These are phyloP conservation scores for Cnemophilus loriae DNA, from an alignment of 2,113 vertebrate genomes.

Conservation along the genomic window DNA sequence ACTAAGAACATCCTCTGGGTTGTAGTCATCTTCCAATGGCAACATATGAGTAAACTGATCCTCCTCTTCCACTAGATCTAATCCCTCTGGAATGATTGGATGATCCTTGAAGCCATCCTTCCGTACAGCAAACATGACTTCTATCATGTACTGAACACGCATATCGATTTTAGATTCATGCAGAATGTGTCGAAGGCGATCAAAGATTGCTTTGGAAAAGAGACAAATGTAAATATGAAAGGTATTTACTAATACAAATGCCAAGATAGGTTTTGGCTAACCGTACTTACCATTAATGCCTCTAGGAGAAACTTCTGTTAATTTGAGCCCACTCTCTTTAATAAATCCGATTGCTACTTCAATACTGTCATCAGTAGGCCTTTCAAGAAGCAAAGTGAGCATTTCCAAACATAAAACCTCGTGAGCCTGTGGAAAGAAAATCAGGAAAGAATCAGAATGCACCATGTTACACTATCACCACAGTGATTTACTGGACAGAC, in stretches of 20 bases:
- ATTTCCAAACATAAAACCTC: slow-evolving; percentile 97
- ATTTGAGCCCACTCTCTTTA: slow-evolving; percentile 95
- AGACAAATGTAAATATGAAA: background rate
- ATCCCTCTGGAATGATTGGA: slow-evolving; percentile 85
- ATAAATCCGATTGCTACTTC: slow-evolving; percentile 96
- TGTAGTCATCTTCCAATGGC: slow-evolving; percentile 95
- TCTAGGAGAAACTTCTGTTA: slow-evolving; percentile 93
- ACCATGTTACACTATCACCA: background rate
- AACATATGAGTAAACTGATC: slow-evolving; percentile 99
- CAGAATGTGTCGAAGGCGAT: slow-evolving; percentile 94
- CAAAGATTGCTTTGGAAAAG: slow-evolving; percentile 87
- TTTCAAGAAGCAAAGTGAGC: slow-evolving; percentile 93
- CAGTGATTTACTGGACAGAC: background rate
- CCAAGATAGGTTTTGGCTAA: background rate
- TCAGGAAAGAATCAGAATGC: background rate
- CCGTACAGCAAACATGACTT: slow-evolving; percentile 98
- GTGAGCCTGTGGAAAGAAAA: slow-evolving; percentile 79
- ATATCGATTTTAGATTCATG: slow-evolving; percentile 97
- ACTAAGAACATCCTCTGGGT: slow-evolving; percentile 92
- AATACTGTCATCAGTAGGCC: slow-evolving; percentile 96
- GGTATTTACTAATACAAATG: background rate
- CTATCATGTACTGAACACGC: slow-evolving; percentile 98
- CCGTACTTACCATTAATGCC: slow-evolving; percentile 88
- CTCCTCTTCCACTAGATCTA: slow-evolving; percentile 95
- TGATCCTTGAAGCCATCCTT: slow-evolving; percentile 99